These are phyloP conservation scores for Agriopis marginaria DNA, from an alignment of 2,888 invertebrate genomes.

Conservation along the genomic window DNA sequence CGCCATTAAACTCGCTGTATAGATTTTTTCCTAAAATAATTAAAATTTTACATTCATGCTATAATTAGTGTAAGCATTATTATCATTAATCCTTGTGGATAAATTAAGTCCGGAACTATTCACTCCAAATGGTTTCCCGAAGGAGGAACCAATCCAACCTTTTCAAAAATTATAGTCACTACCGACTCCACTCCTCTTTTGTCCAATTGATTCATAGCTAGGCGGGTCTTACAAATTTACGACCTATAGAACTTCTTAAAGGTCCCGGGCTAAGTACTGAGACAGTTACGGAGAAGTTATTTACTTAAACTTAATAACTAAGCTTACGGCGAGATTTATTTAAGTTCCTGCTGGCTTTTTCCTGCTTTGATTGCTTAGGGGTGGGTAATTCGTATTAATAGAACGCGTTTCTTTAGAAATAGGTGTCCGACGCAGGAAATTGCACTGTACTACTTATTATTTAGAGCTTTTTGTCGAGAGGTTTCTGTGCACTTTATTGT, in stretches of 20 bases:
- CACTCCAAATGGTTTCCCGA: slow-evolving; percentile 24
- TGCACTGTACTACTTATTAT: not conserved
- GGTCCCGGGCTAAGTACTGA: slow-evolving; percentile 47
- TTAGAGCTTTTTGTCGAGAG: not conserved
- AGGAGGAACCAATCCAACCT: slow-evolving; percentile 36
- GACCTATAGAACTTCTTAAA: slow-evolving; percentile 60
- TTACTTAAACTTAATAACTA: slow-evolving; percentile 43
- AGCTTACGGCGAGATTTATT: slow-evolving; percentile 38
- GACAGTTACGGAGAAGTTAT: slow-evolving; percentile 35
- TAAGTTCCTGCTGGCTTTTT: slow-evolving; percentile 30
- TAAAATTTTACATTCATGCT: too few relatives aligned
- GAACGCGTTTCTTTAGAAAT: slow-evolving; percentile 25
- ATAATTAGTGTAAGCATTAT: not conserved
- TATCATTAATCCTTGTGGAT: not conserved
- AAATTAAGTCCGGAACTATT: not conserved
- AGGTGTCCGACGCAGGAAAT: not conserved
- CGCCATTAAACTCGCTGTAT: too few relatives aligned
- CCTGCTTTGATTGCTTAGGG: slow-evolving; percentile 39
- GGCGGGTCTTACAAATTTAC: slow-evolving; percentile 67
- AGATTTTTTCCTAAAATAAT: too few relatives aligned
- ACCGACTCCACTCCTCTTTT: slow-evolving; percentile 52
- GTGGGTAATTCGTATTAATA: slow-evolving; percentile 46
- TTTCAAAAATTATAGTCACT: slow-evolving; percentile 41
- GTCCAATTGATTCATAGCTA: slow-evolving; percentile 66
- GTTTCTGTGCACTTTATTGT: too few relatives aligned